Base-by-base conservation (phyloP, 2,888 invertebrate species). In the Xestia c-nigrum region DNA sequence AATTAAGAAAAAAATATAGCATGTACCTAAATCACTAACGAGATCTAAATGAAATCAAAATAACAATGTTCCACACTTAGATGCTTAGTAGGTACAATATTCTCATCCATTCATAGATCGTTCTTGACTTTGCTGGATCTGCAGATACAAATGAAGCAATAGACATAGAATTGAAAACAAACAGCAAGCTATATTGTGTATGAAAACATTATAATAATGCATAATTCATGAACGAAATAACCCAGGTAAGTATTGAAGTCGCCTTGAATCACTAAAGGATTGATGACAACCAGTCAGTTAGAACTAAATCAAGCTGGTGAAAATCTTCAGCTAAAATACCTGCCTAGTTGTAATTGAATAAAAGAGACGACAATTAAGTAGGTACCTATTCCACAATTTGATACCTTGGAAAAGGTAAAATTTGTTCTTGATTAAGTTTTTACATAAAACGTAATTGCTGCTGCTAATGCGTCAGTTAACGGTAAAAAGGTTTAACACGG, bases 221-320 rank as follows among this genome's bases (percentile, higher is more conserved):
- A 70, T 84, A 16, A 80, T 84, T 79, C 38, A 57, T 38, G 14
- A 61, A 38, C 9, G 21, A 69, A 68, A 71, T 57, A 55, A 67
- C 40, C 1, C 31, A 65, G 68, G 46, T 47, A 24, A 50, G 38
- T 50, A 47, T 61, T 50, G 21, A 65, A 40, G 40, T 31, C 16
- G 10, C 31, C 24, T 47, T 50, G 12, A 47, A 16, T n/a, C 7
- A 40, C 43, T 43, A 21, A 59, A 52, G 43, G 19, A 47, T 64
- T n/a, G 3, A 43, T 14, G 64, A 43, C 7, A 16, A 19, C 21
- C 19, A n/a, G 50, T 55, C 52, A 71, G 59, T 31, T 16, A 14
- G 16, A 16, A n/a, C 40, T 63, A 43, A 64, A 40, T 64, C 63
- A n/a, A 14, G 40, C 21, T n/a, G n/a, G 21, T 40, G 1, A 40